phyloP scores from a whole-genome alignment of 2,113 vertebrate genomes.

The Chlamydotis undulata region DNA sequence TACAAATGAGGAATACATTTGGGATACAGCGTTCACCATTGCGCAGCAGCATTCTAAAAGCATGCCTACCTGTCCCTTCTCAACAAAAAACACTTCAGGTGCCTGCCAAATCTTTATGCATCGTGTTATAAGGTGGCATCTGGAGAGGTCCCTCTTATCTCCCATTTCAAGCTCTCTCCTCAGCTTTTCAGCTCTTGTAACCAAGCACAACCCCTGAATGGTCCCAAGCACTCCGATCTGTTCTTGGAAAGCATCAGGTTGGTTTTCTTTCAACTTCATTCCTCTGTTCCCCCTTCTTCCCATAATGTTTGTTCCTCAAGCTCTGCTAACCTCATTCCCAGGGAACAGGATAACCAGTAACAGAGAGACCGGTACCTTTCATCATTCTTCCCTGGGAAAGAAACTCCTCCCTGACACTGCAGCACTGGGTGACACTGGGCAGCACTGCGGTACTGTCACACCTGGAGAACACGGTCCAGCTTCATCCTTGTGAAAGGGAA shows the following conservation, averaged over 20 bases:
- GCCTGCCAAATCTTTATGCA: not conserved
- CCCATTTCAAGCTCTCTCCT: not conserved
- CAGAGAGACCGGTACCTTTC: not conserved
- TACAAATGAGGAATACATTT: not conserved
- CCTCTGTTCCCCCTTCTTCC: not conserved
- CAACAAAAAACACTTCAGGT: not conserved
- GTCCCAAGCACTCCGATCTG: not conserved
- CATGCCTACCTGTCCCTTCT: not conserved
- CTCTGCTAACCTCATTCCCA: not conserved
- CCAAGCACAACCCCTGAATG: not conserved
- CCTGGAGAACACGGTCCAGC: not conserved
- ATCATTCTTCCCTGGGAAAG: not conserved
- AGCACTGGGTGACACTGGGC: not conserved
- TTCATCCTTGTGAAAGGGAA: not conserved
- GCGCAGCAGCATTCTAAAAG: not conserved
- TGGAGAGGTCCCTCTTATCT: not conserved
- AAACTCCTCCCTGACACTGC: not conserved
- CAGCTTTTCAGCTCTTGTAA: not conserved
- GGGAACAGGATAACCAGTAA: not conserved
- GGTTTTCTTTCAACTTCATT: not conserved
- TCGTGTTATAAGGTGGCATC: not conserved
- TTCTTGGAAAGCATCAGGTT: not conserved
- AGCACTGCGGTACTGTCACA: not conserved
- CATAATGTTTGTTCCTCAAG: not conserved
- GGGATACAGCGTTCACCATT: not conserved